A percentile compares a stretch with the other conserved stretches of the same genome.
These are phyloP conservation scores for Xyrichtys novacula DNA, from an alignment of 2,797 vertebrate species.

Conservation along the genomic window DNA sequence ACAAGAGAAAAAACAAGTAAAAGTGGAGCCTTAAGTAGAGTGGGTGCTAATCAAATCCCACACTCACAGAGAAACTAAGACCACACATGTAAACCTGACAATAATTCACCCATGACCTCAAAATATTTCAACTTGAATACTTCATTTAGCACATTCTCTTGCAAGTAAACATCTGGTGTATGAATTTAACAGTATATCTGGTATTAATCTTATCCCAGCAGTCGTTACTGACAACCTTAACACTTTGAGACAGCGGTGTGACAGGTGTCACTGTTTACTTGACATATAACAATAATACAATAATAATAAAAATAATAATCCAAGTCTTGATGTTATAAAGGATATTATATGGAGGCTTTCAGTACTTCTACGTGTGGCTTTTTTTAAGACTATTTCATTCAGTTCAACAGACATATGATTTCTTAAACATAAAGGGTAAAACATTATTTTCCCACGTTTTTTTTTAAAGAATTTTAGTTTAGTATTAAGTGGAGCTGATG, in stretches of 20 bases:
- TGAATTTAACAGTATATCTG: neutral
- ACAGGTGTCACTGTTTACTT: slow-evolving; percentile 24
- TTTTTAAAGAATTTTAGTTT: no score
- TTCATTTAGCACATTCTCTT: no score
- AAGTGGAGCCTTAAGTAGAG: neutral
- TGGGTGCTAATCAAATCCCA: neutral
- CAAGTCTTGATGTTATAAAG: no score
- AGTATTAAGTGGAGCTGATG: no score
- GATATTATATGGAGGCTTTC: no score
- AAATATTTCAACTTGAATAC: neutral
- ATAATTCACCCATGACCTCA: neutral
- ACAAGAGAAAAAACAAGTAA: neutral
- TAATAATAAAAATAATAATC: no score
- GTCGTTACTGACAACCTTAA: neutral
- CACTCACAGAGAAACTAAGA: neutral
- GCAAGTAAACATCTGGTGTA: slow-evolving; percentile 20
- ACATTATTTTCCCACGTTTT: no score
- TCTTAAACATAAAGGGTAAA: no score
- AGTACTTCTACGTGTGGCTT: no score
- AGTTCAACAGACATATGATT: no score
- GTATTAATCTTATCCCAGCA: neutral
- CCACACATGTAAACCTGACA: neutral
- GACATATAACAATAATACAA: no score
- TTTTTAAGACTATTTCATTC: no score
- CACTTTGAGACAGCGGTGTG: neutral